Evolutionary conservation across 2,888 invertebrate species (phyloP), one percentile per base, ranked within the genome.

Genomic region (Bugula neritina): DNA sequence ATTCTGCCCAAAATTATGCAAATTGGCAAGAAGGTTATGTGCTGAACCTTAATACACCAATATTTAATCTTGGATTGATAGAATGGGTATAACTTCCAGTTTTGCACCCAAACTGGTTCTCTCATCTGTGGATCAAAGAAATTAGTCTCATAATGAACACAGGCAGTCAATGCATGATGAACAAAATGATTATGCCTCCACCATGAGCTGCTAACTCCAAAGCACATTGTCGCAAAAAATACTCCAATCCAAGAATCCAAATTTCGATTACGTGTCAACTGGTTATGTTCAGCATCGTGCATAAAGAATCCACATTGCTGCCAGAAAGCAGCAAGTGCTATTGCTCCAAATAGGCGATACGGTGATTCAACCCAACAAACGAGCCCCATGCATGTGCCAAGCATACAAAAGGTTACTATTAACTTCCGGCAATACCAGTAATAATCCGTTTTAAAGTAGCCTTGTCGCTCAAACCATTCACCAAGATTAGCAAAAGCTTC

Each of bases 241-340:
- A 35, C 34, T 25, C 73, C 73, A 17, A 73, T n/a, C 35, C 35
- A 52, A 21, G 57, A 57, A 52, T 73, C 73, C 1, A 43, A 34
- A 27, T 27, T 27, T n/a, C 73, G 55, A 29, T 72, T 54, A 21
- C 69, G 71, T 21, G 63, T 54, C 13, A 69, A 54, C 35, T 73
- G 73, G 54, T 35, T 73, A 63, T 73, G 73, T 74, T 74, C 74
- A n/a, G 69, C 54, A 52, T 73, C 73, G 71, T 73, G 73, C 71
- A 73, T 74, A 43, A 73, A 57, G 35, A 73, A 73, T 17, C 73
- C 73, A 52, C 73, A 73, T 58, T 73, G 73, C 31, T 73, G 73
- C 73, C 73, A 73, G 31, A 73, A 73, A 25, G 55, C 25, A 3
- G 73, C 73, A 0, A 73, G 54, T 17, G 71, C 52, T 3, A 71